Evolutionary conservation across 1,140 invertebrate genomes (phyloP), one percentile per base, ranked within the genome.

Genomic region (Anoplolepis gracilipes): DNA sequence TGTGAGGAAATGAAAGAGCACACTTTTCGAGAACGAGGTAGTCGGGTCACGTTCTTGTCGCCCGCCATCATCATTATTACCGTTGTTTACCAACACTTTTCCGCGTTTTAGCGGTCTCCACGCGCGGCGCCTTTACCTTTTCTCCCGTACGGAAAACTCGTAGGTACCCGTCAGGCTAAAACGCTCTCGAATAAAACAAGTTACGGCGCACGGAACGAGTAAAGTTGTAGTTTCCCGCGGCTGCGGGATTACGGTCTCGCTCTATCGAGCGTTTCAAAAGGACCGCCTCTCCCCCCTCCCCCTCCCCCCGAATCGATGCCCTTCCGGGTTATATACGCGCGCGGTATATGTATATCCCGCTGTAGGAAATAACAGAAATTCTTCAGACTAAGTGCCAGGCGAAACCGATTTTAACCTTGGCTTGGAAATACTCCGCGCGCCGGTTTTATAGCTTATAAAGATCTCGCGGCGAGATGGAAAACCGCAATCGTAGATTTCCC

Each of bases 41-140:
- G 46, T 49, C 46, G 46, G 46, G 16, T 49, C 46, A 49, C 46
- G 46, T 49, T 49, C 16, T 49, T 49, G 46, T 49, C 46, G 46
- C 46, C 16, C 78, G 55, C 77, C 77, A 30, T 73, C 78, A 39
- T 82, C 67, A 82, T 82, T 82, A 82, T 82, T 82, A 55, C 67
- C 67, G 78, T 82, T 82, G 78, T 82, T 82, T 82, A 82, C 78
- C 78, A 73, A 73, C 78, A 82, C 65, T 82, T 82, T 82, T 82
- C 67, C 53, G 53, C 78, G 76, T 78, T 85, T 85, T 81, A 69
- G 46, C 69, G 46, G 55, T 46, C 62, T 13, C 49, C 36, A 13
- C 22, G 46, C 13, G 76, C 46, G 46, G 46, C 61, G 25, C 77
- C 53, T 70, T 33, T 25, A 19, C 53, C 84, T 65, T 79, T 33